Evolutionary conservation across 2,113 vertebrate species (phyloP), one percentile per base, ranked within the genome.

Genomic region (Heloderma charlesbogerti): DNA sequence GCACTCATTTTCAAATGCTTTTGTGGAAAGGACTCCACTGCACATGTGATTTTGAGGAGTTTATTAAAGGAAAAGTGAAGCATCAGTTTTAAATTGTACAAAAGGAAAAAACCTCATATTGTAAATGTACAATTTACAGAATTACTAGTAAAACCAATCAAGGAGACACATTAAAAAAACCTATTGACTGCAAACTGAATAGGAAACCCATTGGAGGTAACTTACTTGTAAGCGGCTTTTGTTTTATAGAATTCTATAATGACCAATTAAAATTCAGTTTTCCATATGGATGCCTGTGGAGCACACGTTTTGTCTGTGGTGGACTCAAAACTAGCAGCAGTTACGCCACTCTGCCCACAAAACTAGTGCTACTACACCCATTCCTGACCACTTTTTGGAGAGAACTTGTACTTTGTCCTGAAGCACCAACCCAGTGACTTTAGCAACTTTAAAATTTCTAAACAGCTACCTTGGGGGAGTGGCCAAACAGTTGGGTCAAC

Each of bases 21-120:
- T 93, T 96, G 93, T 87, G 94, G 96, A 97, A 88, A 97, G 95
- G 95, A 97, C 96, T 95, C 97, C 94, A 95, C 96, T 93, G 92
- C 97, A 97, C 94, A 94, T 94, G 95, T 97, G 96, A 97, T 98
- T 98, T 98, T 98, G 97, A 98, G 98, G 98, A 98, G 98, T 98
- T 98, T 98, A 98, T 98, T 98, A 98, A 98, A 98, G 98, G 98
- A 98, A 98, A 98, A 97, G 97, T 98, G 98, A 98, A 98, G 98
- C 98, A 98, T 98, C 98, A 98, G 97, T 98, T 98, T 98, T 98
- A 98, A 98, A 98, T 99, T 99, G 98, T 99, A 99, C 98, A 99
- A 98, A 98, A 98, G 97, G 98, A 98, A 98, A 98, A 96, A 97
- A 95, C 97, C 96, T 98, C 96, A 98, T 98, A 98, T 98, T 98